Percentiles rank a stretch among this genome's conserved stretches.
phyloP scores from a whole-genome alignment of 2,113 vertebrate genomes.

The Monopterus albus region DNA sequence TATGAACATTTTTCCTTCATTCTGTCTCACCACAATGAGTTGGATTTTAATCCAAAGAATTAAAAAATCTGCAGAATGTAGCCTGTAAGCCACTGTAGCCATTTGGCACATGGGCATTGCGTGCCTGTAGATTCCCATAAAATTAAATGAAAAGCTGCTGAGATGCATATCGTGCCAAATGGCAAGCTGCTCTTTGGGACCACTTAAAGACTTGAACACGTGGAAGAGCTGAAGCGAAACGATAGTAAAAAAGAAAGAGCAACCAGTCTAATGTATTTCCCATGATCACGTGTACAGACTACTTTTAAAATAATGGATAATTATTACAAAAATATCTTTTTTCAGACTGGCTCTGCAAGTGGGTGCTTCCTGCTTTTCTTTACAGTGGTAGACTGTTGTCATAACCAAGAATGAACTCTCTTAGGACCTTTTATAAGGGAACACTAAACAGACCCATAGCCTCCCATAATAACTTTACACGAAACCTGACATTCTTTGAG shows the following conservation, averaged over 20 bases:
- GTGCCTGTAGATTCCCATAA: slow-evolving; percentile 24
- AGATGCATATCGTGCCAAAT: slow-evolving; percentile 16
- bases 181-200: slow-evolving; percentile 10
- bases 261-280: slow-evolving; percentile 19
- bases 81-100: not conserved
- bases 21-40: not conserved
- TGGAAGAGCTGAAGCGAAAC: slow-evolving; percentile 3
- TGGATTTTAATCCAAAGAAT: slow-evolving; percentile 8
- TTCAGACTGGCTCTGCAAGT: too few species aligned
- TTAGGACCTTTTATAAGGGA: not conserved
- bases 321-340: not conserved
- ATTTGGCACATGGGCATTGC: slow-evolving; percentile 26
- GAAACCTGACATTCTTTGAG: slow-evolving; percentile 17
- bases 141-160: slow-evolving; percentile 31
- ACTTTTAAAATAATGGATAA: slow-evolving; percentile 10
- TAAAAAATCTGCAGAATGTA: slow-evolving; percentile 4
- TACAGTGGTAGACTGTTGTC: not conserved
- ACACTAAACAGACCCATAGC: slow-evolving; percentile 10
- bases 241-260: not conserved
- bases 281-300: not conserved
- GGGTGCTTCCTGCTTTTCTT: slow-evolving; percentile 13
- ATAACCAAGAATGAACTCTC: not conserved
- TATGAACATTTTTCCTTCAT: slow-evolving; percentile 12
- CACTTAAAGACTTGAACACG: not conserved
- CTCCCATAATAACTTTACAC: slow-evolving; percentile 11